Percentiles rank a stretch among this genome's conserved stretches.
Evolutionary conservation across 2,888 invertebrate genomes (phyloP).

Genomic region (Drosophila macrothrix): DNA sequence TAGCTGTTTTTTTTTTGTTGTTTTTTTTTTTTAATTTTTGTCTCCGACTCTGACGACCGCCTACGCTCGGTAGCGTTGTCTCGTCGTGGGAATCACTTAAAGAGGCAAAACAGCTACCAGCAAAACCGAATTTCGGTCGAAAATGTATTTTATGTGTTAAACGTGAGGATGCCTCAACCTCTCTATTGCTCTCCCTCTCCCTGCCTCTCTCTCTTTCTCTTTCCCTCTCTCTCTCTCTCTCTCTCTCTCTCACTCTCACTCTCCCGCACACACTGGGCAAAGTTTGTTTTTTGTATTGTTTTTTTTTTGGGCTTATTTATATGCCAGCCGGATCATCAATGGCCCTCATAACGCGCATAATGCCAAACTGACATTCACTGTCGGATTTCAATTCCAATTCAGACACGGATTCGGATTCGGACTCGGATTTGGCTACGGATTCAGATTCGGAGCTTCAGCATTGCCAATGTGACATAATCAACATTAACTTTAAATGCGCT

Average conservation of each 20-base stretch:
- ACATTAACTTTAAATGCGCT: conserved; percentile 2
- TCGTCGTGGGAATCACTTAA: conserved; percentile 72
- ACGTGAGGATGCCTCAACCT: conserved; percentile 83
- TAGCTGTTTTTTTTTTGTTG: not conserved
- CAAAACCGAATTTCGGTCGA: conserved; percentile 68
- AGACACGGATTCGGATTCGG: conserved; percentile 22
- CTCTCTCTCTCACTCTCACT: not conserved
- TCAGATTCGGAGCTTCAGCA: conserved; percentile 22
- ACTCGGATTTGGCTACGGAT: conserved; percentile 18
- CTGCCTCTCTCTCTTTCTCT: not conserved
- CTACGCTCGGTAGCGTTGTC: conserved; percentile 59
- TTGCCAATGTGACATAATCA: conserved; percentile 65
- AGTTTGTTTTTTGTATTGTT: conserved; percentile 6
- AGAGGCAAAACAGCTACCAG: conserved; percentile 68
- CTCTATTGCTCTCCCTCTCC: conserved; percentile 9
- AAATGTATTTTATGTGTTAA: conserved; percentile 82
- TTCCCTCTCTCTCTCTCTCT: not conserved
- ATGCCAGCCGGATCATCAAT: conserved; percentile 77
- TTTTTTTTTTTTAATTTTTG: not conserved
- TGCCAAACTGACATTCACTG: conserved; percentile 63
- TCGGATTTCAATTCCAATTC: conserved; percentile 34
- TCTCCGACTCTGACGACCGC: conserved; percentile 32
- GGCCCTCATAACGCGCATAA: conserved; percentile 70
- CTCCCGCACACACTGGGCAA: conserved; percentile 7
- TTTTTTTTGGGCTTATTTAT: conserved; percentile 62